These are phyloP conservation scores for Mirza zaza DNA, from an alignment of 2,113 vertebrate species.

Conservation along the genomic window DNA sequence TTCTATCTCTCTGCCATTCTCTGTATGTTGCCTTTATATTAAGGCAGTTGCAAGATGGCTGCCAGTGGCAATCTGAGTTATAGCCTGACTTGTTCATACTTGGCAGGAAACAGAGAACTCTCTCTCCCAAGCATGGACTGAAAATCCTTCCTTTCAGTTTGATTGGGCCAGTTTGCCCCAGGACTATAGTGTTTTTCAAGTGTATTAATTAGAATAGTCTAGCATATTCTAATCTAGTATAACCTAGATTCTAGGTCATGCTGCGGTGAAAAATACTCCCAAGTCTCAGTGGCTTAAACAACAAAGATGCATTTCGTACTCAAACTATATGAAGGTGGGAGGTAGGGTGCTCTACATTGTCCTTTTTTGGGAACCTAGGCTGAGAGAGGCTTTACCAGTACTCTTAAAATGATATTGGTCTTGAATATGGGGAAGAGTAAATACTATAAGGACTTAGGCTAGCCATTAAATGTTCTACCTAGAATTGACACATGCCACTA, in stretches of 20 bases:
- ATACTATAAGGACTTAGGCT: neutral
- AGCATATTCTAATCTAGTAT: neutral
- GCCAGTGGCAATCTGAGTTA: neutral
- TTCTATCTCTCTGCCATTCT: neutral
- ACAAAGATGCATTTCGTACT: neutral
- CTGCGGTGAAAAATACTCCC: neutral
- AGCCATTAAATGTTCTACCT: constrained; percentile 14
- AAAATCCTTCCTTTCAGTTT: constrained; percentile 24
- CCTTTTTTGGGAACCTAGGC: neutral
- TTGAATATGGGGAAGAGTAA: neutral
- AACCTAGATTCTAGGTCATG: constrained; percentile 28
- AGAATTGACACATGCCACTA: constrained; percentile 11
- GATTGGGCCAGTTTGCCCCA: neutral
- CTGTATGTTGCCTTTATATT: neutral
- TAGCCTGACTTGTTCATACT: neutral
- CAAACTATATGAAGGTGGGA: neutral
- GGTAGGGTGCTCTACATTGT: neutral
- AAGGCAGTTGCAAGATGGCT: neutral
- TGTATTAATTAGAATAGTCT: constrained; percentile 24
- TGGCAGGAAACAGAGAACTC: neutral
- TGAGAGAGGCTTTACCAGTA: neutral
- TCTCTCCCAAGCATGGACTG: neutral
- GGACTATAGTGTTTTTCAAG: neutral
- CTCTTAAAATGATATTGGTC: neutral
- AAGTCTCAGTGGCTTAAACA: constrained; percentile 34